Percentiles rank a stretch among this genome's conserved stretches.
Conservation (phyloP, 2,797 vertebrate genomes). For the Bradypodion pumilum region DNA sequence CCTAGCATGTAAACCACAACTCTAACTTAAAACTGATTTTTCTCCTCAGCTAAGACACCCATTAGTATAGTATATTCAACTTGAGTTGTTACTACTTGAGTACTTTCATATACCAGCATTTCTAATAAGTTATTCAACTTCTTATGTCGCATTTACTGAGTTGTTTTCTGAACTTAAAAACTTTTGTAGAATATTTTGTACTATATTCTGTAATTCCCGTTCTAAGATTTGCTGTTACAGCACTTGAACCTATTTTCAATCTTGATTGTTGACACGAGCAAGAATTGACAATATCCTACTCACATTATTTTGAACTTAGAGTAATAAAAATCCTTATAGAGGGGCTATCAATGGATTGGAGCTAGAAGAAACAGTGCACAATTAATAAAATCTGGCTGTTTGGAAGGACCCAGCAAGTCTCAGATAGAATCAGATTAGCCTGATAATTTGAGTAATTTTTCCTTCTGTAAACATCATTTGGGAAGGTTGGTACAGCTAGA, state of each 20-base stretch:
- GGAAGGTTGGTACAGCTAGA: slow-evolving; percentile 2
- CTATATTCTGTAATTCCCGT: too few relatives aligned
- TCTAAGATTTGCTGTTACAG: neutral
- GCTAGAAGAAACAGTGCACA: neutral
- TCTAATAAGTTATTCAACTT: neutral
- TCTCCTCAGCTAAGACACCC: neutral
- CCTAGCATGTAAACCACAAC: neutral
- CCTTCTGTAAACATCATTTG: slow-evolving; percentile 27
- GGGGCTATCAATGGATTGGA: neutral
- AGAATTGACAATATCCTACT: neutral
- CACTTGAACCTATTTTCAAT: neutral
- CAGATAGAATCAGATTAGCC: neutral
- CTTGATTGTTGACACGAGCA: slow-evolving; percentile 5
- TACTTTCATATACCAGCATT: neutral
- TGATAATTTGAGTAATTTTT: slow-evolving; percentile 27
- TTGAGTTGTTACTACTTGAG: neutral
- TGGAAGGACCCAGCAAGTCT: neutral
- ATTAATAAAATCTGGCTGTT: neutral
- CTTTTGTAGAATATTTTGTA: neutral
- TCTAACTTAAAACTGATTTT: neutral
- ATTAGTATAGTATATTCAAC: neutral
- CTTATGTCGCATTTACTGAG: neutral
- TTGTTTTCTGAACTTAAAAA: neutral
- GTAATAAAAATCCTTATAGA: neutral
- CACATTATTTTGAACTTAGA: neutral